Evolutionary conservation across 2,113 vertebrate species (phyloP).

Genomic region (Eurystomus gularis): DNA sequence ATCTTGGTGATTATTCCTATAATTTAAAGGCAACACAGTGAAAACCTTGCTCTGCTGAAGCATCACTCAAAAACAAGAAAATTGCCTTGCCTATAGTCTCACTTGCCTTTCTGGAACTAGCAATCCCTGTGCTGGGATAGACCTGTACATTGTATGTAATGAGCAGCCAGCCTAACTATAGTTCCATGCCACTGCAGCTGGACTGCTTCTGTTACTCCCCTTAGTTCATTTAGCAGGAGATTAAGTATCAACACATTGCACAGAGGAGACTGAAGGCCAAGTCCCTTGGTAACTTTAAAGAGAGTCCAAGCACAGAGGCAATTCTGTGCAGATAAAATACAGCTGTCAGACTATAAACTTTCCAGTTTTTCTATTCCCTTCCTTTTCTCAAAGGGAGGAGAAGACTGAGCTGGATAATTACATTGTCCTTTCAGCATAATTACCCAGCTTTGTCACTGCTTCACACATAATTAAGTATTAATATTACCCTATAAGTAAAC

Average conservation of each 20-base stretch:
- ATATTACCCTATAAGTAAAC: constrained; percentile 67
- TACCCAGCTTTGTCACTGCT: constrained; percentile 42
- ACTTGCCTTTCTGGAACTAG: background rate
- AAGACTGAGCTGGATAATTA: constrained; percentile 31
- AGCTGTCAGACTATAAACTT: background rate
- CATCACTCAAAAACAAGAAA: background rate
- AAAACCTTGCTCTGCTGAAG: background rate
- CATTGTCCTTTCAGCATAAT: constrained; percentile 51
- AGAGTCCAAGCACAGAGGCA: background rate
- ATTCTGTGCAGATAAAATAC: background rate
- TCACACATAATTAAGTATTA: constrained; percentile 71
- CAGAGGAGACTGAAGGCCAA: background rate
- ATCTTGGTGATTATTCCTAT: background rate
- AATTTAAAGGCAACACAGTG: background rate
- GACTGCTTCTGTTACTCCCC: background rate
- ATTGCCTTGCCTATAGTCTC: background rate
- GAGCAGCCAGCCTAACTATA: background rate
- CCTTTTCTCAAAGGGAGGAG: constrained; percentile 1
- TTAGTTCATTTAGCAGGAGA: constrained; percentile 19
- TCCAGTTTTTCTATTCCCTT: background rate
- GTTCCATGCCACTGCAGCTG: background rate
- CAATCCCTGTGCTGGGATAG: background rate
- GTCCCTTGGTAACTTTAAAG: constrained; percentile 8
- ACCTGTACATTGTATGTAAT: background rate
- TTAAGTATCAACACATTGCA: background rate